Evolutionary conservation across 2,113 vertebrate species (phyloP).

Genomic region (Phylloscopus whistleri): DNA sequence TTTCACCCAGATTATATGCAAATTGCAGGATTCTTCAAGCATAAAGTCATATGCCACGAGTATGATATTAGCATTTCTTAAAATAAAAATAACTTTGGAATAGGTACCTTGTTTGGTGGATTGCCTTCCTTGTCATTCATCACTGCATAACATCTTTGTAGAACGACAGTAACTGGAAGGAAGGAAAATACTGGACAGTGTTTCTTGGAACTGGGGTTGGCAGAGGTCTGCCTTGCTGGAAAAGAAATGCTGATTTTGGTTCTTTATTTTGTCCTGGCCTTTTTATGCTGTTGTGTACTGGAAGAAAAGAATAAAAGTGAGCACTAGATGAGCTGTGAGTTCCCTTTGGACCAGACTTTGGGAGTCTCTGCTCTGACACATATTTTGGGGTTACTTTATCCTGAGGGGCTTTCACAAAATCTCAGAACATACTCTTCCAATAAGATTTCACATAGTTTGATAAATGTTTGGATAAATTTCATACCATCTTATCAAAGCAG

Average conservation of each 20-base stretch:
- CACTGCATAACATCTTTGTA: background rate
- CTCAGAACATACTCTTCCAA: background rate
- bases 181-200: background rate
- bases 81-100: background rate
- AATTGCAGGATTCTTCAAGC: background rate
- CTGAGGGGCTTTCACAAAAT: background rate
- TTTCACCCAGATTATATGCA: background rate
- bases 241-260: background rate
- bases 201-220: background rate
- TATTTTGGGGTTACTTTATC: background rate
- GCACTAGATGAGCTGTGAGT: background rate
- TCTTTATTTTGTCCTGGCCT: background rate
- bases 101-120: background rate
- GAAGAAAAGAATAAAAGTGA: background rate
- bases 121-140: conserved; percentile 3
- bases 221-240: background rate
- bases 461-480: conserved; percentile 24
- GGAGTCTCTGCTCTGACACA: background rate
- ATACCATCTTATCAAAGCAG: background rate
- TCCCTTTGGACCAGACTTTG: background rate
- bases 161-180: background rate
- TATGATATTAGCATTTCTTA: background rate
- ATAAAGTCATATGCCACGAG: background rate
- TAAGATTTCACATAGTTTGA: background rate
- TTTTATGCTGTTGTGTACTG: background rate